Evolutionary conservation across 64 coral and sea anemone species (phyloP).

Genomic region (Pocillopora damicornis): DNA sequence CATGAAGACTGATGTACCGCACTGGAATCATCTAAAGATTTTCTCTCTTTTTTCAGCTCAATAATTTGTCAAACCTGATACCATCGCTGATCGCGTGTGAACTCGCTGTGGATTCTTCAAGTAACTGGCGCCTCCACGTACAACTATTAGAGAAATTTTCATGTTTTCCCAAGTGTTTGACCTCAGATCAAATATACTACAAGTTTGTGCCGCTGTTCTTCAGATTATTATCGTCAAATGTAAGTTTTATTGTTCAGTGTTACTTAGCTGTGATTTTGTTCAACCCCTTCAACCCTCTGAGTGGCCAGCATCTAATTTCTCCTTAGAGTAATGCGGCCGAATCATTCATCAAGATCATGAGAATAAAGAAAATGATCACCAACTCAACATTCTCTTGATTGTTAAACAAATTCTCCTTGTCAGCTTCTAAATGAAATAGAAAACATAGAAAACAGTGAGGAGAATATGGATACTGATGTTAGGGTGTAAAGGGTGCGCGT

Average conservation of each 20-base stretch:
- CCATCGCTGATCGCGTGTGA: constrained; percentile 94
- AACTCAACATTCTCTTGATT: no score
- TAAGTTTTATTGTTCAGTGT: constrained; percentile 51
- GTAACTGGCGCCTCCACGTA: constrained; percentile 93
- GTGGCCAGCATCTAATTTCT: no score
- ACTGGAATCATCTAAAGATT: background rate
- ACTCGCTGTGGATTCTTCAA: constrained; percentile 88
- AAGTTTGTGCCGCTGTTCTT: constrained; percentile 98
- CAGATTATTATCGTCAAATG: constrained; percentile 91
- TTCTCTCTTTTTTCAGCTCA: constrained; percentile 74
- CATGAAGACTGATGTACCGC: no score
- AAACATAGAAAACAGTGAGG: no score
- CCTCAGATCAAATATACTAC: constrained; percentile 99
- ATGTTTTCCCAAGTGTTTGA: constrained; percentile 89
- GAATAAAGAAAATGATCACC: no score
- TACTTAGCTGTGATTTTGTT: background rate
- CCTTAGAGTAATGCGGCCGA: no score
- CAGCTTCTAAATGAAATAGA: no score
- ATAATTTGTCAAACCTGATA: constrained; percentile 99
- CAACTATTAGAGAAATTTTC: constrained; percentile 91
- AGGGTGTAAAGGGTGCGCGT: no score
- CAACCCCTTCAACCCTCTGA: no score
- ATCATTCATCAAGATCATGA: no score
- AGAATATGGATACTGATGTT: no score
- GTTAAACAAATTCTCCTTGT: no score